Percentiles rank a stretch among this genome's conserved stretches.
phyloP scores from a whole-genome alignment of 2,113 vertebrate species.

The Semicossyphus pulcher region DNA sequence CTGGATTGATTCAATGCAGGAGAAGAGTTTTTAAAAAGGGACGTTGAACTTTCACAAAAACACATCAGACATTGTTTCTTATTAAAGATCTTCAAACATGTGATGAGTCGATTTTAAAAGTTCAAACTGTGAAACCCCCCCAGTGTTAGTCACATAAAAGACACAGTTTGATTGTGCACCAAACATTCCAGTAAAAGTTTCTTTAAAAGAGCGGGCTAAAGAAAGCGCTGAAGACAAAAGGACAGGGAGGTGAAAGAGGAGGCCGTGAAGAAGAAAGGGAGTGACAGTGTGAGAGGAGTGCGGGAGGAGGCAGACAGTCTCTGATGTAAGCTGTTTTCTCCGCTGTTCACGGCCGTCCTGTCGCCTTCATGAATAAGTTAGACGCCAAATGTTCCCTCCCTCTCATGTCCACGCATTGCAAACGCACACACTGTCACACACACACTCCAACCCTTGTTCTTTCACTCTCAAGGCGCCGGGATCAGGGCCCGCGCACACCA shows the following conservation, averaged over 20 bases:
- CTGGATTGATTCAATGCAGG: not conserved
- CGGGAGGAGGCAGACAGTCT: constrained; percentile 66
- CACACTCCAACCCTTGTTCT: constrained; percentile 2
- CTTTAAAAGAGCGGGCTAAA: not conserved
- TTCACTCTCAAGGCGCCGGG: not conserved
- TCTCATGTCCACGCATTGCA: constrained; percentile 46
- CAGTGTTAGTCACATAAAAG: not conserved
- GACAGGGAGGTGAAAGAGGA: constrained; percentile 15
- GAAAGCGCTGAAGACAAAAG: constrained; percentile 29
- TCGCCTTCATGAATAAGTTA: constrained; percentile 78
- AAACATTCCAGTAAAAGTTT: not conserved
- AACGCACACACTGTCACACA: constrained; percentile 23
- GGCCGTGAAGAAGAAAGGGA: constrained; percentile 44
- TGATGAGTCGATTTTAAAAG: not conserved
- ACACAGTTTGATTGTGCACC: not conserved
- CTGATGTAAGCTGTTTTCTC: constrained; percentile 75
- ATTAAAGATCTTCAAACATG: not conserved
- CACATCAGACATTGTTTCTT: too few relatives aligned
- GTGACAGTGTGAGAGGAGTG: constrained; percentile 63
- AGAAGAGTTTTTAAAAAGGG: too few relatives aligned
- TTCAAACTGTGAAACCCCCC: not conserved
- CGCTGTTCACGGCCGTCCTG: constrained; percentile 74
- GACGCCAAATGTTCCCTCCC: constrained; percentile 73
- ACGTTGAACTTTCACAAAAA: not conserved
- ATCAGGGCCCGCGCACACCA: not conserved